Base-by-base conservation (phyloP, 2,888 invertebrate species). In the Linhomoeus sp. region DNA sequence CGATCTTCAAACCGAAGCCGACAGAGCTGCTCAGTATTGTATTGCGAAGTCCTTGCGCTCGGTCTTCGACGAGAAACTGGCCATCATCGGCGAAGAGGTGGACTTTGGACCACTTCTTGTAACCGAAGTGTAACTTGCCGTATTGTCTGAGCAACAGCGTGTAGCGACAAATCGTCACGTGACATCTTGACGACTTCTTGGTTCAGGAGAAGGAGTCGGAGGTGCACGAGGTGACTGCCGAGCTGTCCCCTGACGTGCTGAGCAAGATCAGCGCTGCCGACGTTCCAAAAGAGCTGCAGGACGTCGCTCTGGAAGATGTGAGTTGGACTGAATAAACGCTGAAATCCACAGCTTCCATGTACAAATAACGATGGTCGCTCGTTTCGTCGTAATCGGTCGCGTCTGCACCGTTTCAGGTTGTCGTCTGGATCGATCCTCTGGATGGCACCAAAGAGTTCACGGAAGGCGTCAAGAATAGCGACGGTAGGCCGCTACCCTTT, bases 381-480 rank as follows among this genome's bases (percentile, higher is more conserved):
- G 33, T 12, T 33, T 12, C 15, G 33, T 9, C 15, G 15, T 33
- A 33, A n/a, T n/a, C n/a, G 12, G 15, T 33, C 15, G 15, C 9
- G 9, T 33, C 12, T 33, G 9, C 33, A 33, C 15, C 12, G 15
- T 40, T 41, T n/a, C 29, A 43, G 43, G 56, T 88, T 54, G 84
- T 86, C 15, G 75, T 92, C 23, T 92, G 94, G 94, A 88, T 99
- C 1, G 97, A 99, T 71, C 97, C 97, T 1, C 70, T 99, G 12
- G 97, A 99, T 74, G 97, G 97, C 36, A 99, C 97, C 23, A 77
- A 81, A 7, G 97, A 99, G 69, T 97, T 87, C 61, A 85, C 92
- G n/a, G 81, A 90, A 35, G 58, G 59, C 14, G 53, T 52, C 12
- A 55, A 74, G 80, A 80, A 79, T 63, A 64, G 67, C 48, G 51